phyloP scores from a whole-genome alignment of 2,888 invertebrate species.

The Scaptomyza polygonia region DNA sequence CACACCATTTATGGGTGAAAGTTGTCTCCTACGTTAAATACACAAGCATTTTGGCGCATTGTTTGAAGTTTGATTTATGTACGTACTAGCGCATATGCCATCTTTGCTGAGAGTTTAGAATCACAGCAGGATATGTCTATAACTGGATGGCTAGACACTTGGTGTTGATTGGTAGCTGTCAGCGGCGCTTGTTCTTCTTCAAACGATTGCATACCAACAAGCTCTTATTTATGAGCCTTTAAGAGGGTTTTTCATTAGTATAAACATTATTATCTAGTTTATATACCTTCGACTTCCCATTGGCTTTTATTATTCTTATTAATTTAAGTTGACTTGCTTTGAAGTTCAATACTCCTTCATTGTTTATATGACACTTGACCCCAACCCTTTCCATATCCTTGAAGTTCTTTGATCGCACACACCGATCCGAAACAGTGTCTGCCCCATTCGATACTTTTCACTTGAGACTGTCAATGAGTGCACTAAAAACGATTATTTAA shows the following conservation, averaged over 20 bases:
- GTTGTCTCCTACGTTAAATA: constrained; percentile 36
- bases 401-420: constrained; percentile 25
- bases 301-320: too few species aligned
- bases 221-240: constrained; percentile 3
- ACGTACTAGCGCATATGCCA: constrained; percentile 45
- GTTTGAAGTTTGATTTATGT: constrained; percentile 72
- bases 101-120: constrained; percentile 22
- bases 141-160: constrained; percentile 4
- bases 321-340: neutral
- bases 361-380: constrained; percentile 25
- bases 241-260: too few species aligned
- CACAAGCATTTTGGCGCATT: constrained; percentile 46
- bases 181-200: constrained; percentile 4
- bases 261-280: too few species aligned
- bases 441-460: constrained; percentile 21
- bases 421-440: constrained; percentile 6
- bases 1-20: constrained; percentile 75
- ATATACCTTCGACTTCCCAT: too few species aligned
- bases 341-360: neutral
- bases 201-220: neutral
- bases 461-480: constrained; percentile 56
- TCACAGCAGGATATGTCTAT: constrained; percentile 46
- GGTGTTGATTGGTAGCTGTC: constrained; percentile 51
- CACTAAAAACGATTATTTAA: constrained; percentile 69
- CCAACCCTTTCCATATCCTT: constrained; percentile 40